Evolutionary conservation across 2,113 vertebrate species (phyloP), one percentile per base, ranked within the genome.

Genomic region (Anarhynchus alexandrinus): DNA sequence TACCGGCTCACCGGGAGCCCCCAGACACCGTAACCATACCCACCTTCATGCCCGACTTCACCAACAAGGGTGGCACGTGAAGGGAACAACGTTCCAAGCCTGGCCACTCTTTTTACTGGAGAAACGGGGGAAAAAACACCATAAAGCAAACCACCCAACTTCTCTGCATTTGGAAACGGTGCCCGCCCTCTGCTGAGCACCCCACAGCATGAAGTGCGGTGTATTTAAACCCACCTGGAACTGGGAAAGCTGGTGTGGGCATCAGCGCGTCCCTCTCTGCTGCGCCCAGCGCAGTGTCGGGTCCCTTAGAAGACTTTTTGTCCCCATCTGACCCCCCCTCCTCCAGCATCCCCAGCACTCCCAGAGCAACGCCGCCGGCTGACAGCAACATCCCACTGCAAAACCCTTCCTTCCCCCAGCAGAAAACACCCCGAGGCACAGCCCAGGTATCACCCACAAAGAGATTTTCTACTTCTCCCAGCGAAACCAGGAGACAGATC

Each of bases 241-340:
- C 9, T 20, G 8, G 43, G 73, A 65, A 69, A 82, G 61, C 27
- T n/a, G 17, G 11, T 3, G 6, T 27, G 34, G n/a, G 27, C 15
- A 38, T 30, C 72, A 45, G 21, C 6, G 0, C 3, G 4, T 19
- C 51, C 34, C 51, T 30, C 82, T 54, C n/a, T 26, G 38, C 64
- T 6, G 6, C 1, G 3, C 15, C 42, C 65, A 91, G 49, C 20
- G 43, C 20, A 64, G 36, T 2, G 4, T 0, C 12, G 5, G 7
- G 34, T 4, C 12, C 59, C 20, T 66, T 36, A 3, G 5, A 69
- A 61, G 55, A 43, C 5, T 15, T 73, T 77, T 9, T 67, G 45
- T 18, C 36, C 54, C 30, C 40, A 42, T 12, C 5, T 40, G 42
- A 51, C 14, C 27, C 4, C 16, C 2, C 3, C 3, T 7, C 6